Base-by-base conservation (phyloP, 2,113 vertebrate genomes). In the Sphyrna mokarran region DNA sequence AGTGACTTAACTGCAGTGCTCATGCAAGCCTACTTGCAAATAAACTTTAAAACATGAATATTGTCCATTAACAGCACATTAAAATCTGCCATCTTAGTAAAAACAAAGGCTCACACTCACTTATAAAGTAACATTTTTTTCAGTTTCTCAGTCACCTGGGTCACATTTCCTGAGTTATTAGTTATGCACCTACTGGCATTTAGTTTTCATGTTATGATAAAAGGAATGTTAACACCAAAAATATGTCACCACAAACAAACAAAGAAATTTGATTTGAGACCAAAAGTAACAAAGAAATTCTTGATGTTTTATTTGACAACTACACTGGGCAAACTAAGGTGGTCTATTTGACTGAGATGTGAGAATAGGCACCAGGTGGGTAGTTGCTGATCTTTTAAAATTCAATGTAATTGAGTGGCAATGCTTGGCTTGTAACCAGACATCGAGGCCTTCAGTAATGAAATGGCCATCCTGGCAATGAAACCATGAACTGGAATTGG, bases 371-470 rank as follows among this genome's bases (percentile, higher is more conserved):
- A 72, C 26, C 37, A 20, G 33, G 90, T 80, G 48, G 95, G 61
- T 66, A 61, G 95, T 22, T 83, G 90, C 90, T 96, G 43, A 96
- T 94, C 70, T 83, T 93, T 94, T n/a, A 68, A 80, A 48, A 80
- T 43, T 63, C 37, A 43, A 40, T 96, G 87, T 93, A 76, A 96
- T 94, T 37, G 78, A 78, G 58, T 13, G 20, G n/a, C 18, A 16
- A 43, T 23, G 58, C 18, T 48, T 94, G 90, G 58, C 90, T 66
- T n/a, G n/a, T 43, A 40, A 89, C 37, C 89, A 96, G n/a, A 29
- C n/a, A 20, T 6, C 20, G 89, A 0, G 69, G 10, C 13, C 70
- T 80, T 91, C 89, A 54, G 3, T 43, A 96, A 96, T 94, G 70
- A 68, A 89, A 63, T 96, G 43, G n/a, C 37, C 72, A 48, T 0